These are phyloP conservation scores for Trissolcus japonicus DNA, from an alignment of 2,888 invertebrate species.

Conservation along the genomic window DNA sequence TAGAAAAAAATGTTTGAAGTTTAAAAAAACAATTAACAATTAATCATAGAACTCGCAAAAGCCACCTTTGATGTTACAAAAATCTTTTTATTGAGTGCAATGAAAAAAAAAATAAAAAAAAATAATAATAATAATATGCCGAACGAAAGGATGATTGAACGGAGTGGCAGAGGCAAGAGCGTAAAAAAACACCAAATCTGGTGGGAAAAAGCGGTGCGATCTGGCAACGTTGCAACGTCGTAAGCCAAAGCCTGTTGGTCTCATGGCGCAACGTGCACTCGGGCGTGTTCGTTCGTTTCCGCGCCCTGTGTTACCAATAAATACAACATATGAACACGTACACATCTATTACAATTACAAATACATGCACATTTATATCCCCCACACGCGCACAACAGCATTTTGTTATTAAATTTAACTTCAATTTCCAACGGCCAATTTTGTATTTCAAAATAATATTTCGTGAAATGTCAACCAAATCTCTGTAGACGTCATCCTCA, in stretches of 20 bases:
- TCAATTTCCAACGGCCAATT: too few relatives aligned
- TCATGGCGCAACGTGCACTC: slow-evolving; percentile 42
- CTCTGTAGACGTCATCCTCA: too few relatives aligned
- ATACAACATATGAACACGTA: slow-evolving; percentile 24
- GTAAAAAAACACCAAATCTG: slow-evolving; percentile 43
- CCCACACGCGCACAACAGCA: neutral
- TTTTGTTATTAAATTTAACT: slow-evolving; percentile 1
- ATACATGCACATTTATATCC: too few relatives aligned
- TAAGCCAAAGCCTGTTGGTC: slow-evolving; percentile 37
- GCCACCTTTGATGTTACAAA: too few relatives aligned
- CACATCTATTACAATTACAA: neutral
- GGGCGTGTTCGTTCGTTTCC: slow-evolving; percentile 39
- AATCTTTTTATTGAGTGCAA: too few relatives aligned
- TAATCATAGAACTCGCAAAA: too few relatives aligned
- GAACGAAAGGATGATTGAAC: slow-evolving; percentile 2
- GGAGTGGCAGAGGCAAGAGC: slow-evolving; percentile 46
- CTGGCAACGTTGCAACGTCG: slow-evolving; percentile 24
- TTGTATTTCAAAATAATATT: too few relatives aligned
- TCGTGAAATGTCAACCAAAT: too few relatives aligned
- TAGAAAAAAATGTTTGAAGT: too few relatives aligned
- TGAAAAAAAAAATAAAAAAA: too few relatives aligned
- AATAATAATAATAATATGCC: neutral
- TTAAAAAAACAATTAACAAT: too few relatives aligned
- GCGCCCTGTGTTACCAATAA: slow-evolving; percentile 29
- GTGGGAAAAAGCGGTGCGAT: slow-evolving; percentile 20